Conservation (phyloP, 2,113 vertebrate species). For the Callipepla squamata region DNA sequence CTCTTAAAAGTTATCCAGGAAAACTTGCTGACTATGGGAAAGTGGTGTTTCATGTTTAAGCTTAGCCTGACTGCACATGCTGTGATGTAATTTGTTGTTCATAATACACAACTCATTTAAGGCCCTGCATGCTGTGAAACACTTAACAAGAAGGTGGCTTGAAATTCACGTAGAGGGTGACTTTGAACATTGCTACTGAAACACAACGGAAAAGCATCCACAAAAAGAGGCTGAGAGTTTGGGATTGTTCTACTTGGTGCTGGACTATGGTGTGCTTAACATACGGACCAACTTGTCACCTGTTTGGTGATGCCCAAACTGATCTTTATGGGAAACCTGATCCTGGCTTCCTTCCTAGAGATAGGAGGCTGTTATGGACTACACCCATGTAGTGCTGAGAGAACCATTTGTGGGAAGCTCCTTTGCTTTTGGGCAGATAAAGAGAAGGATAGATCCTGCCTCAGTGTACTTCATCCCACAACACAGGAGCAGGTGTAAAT, state of each 20-base stretch:
- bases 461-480: neutral
- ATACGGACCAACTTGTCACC: neutral
- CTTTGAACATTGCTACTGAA: neutral
- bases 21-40: constrained; percentile 23
- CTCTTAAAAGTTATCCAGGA: neutral
- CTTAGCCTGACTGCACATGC: neutral
- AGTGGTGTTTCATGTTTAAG: neutral
- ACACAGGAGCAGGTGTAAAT: neutral
- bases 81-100: constrained; percentile 53
- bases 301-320: neutral
- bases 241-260: neutral
- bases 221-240: neutral
- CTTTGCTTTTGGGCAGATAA: neutral
- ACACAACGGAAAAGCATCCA: neutral
- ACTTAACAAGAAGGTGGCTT: constrained; percentile 6
- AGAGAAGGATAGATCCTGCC: neutral
- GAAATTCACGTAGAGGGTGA: neutral
- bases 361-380: neutral
- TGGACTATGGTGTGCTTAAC: neutral
- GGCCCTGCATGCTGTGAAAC: constrained; percentile 29
- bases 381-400: neutral
- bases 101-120: constrained; percentile 35
- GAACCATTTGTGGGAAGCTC: neutral
- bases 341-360: neutral
- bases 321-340: neutral